phyloP scores from a whole-genome alignment of 1,140 invertebrate species.

The Microplitis mediator region DNA sequence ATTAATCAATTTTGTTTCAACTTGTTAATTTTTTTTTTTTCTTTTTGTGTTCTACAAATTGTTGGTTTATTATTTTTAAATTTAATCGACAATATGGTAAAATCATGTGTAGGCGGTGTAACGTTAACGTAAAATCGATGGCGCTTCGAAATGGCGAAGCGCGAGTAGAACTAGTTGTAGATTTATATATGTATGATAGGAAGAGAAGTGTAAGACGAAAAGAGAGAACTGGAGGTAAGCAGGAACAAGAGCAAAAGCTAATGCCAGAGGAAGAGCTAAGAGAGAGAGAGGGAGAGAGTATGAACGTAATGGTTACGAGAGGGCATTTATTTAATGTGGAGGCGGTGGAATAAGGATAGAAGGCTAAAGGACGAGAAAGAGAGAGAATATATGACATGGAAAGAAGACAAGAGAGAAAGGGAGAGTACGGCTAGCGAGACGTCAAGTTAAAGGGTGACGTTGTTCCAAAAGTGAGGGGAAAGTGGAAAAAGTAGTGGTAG shows the following conservation, averaged over 20 bases:
- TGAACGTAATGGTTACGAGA: slow-evolving; percentile 26
- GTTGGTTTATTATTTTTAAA: background rate
- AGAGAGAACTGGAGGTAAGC: background rate
- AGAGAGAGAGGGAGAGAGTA: slow-evolving; percentile 1
- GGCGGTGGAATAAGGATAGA: slow-evolving; percentile 11
- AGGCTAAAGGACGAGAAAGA: slow-evolving; percentile 12
- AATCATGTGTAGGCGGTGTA: slow-evolving; percentile 5
- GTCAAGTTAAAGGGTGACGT: too few species aligned
- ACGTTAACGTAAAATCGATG: slow-evolving; percentile 39
- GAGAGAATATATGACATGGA: background rate
- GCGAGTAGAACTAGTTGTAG: slow-evolving; percentile 33
- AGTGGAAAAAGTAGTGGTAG: background rate
- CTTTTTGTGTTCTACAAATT: background rate
- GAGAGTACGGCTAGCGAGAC: too few species aligned
- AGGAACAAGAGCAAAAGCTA: too few species aligned
- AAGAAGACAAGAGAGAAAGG: background rate
- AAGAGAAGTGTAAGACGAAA: background rate
- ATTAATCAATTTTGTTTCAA: too few species aligned
- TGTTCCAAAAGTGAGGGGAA: slow-evolving; percentile 13
- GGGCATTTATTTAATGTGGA: slow-evolving; percentile 32
- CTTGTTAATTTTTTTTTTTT: background rate
- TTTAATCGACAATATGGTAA: slow-evolving; percentile 4
- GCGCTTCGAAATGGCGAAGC: slow-evolving; percentile 19
- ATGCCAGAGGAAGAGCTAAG: background rate
- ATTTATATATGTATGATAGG: background rate